Base-by-base conservation (phyloP, 2,888 invertebrate genomes). In the Myopa tessellatipennis region DNA sequence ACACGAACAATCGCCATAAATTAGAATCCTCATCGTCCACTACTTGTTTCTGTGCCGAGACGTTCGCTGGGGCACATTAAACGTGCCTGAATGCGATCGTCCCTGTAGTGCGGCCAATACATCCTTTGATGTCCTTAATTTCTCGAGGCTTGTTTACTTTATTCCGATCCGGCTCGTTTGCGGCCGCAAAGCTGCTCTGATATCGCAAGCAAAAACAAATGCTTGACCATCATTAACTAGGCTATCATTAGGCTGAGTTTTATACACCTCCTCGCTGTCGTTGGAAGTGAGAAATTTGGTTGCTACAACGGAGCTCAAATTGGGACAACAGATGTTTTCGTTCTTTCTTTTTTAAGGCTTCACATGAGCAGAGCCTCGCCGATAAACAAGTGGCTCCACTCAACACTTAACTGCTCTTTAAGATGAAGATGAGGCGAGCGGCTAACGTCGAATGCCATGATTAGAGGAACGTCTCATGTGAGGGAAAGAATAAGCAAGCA, bases 1-100 rank as follows among this genome's bases (percentile, higher is more conserved):
- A 69, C 75, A 75, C 75, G 75, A 69, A 75, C 68, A 75, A 75
- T 69, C 58, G 75, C 60, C 26, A 75, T 75, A 75, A 75, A 75
- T 75, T 75, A 75, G 69, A 69, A 75, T 74, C 58, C 34, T 65
- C 65, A 38, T 65, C 36, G 38, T 65, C 65, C 18, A 5, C 61
- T 10, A 5, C 34, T 34, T 36, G 16, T 34, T 65, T 65, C 12
- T 12, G 6, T 63, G 63, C 36, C 36, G 63, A 45, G 45, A 8
- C 45, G 45, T 45, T 45, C 1, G 10, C 10, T 63, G 26, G 3
- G 8, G n/a, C 5, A 12, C 55, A 45, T 45, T 45, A 55, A 55
- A 55, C 55, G 16, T 16, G 50, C 8, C 10, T 50, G 14, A 16
- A 55, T 55, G 55, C 55, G 55, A 55, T 55, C 50, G 50, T 50